phyloP scores from a whole-genome alignment of 2,797 vertebrate species.

The Pelobates cultripes region DNA sequence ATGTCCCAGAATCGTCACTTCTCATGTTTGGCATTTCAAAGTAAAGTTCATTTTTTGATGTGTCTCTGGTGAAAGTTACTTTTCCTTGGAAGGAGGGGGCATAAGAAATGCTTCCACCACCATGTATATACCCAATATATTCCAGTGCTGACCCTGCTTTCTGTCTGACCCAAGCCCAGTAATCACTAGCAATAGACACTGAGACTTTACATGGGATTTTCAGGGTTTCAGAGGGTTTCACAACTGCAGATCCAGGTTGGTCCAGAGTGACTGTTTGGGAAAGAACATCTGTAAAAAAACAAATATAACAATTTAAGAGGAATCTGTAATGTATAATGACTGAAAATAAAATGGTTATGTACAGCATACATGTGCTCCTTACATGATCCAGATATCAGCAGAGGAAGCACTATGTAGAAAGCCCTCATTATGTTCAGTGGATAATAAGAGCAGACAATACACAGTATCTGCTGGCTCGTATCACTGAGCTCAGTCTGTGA shows the following conservation, averaged over 20 bases:
- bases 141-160: not conserved
- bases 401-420: not conserved
- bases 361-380: not conserved
- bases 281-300: no score
- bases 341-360: no score
- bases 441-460: not conserved
- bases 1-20: not conserved
- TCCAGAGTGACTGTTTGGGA: no score
- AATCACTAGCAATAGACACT: no score
- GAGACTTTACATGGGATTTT: not conserved
- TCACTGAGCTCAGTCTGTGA: not conserved
- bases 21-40: not conserved
- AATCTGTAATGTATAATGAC: no score
- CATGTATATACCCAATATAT: not conserved
- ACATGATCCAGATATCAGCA: not conserved
- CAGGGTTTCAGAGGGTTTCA: slow-evolving; percentile 15
- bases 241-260: no score
- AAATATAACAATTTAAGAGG: no score
- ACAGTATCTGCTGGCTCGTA: not conserved
- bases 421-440: not conserved
- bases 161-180: slow-evolving; percentile 9
- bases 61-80: not conserved
- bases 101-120: not conserved
- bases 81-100: no score
- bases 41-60: not conserved